A percentile compares a stretch with the other conserved stretches of the same genome.
phyloP scores from a whole-genome alignment of 2,888 invertebrate genomes.

The Sarcophaga rosellei region DNA sequence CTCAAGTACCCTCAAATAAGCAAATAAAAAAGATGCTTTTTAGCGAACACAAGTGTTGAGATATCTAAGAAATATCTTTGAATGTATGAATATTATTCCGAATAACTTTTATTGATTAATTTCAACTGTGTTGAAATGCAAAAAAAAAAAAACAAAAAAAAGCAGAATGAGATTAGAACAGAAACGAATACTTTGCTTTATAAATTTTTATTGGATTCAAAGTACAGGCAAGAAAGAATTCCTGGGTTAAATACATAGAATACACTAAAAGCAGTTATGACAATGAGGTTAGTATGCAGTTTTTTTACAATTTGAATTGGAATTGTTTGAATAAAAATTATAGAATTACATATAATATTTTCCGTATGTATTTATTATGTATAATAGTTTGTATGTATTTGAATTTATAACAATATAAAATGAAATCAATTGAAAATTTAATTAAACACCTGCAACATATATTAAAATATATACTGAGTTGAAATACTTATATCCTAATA shows the following conservation, averaged over 20 bases:
- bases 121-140: background rate
- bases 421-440: conserved; percentile 65
- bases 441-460: conserved; percentile 16
- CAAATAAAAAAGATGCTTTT: no score
- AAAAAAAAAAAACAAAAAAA: no score
- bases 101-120: background rate
- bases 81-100: background rate
- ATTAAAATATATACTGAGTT: background rate
- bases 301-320: background rate
- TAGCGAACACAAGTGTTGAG: no score
- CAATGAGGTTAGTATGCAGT: background rate
- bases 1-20: no score
- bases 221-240: background rate
- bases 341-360: conserved; percentile 30
- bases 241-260: background rate
- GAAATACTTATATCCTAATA: background rate
- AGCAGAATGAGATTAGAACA: background rate
- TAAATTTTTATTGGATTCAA: background rate
- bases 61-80: background rate
- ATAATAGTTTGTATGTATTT: conserved; percentile 8
- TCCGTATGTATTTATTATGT: conserved; percentile 57
- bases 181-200: background rate
- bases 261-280: background rate
- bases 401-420: background rate
- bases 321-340: conserved; percentile 12